Percentiles rank a stretch among this genome's conserved stretches.
Evolutionary conservation across 2,888 invertebrate species (phyloP).

Genomic region (Protula sp.): DNA sequence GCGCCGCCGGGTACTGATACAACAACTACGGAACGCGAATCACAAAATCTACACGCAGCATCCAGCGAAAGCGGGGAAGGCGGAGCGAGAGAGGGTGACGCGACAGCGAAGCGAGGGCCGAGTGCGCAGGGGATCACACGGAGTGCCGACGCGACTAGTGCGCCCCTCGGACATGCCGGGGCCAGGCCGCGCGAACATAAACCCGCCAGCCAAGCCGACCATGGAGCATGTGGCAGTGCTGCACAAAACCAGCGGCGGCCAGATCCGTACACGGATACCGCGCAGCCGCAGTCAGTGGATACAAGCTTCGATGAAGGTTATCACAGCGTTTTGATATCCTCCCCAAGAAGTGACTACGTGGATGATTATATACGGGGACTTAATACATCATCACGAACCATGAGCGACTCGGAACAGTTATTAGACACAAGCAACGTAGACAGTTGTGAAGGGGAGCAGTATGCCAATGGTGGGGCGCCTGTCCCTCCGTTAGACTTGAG

Average conservation of each 20-base stretch:
- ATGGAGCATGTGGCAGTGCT: background rate
- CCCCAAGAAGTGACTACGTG: background rate
- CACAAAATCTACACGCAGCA: no score
- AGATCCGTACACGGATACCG: background rate
- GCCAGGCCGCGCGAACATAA: no score
- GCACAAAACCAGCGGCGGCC: background rate
- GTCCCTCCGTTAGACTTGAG: background rate
- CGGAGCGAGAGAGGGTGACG: no score
- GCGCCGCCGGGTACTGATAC: no score
- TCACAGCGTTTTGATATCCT: background rate
- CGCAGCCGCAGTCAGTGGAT: background rate
- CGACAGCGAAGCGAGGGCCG: no score
- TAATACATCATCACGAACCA: background rate
- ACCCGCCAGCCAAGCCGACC: background rate
- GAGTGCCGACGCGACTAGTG: background rate
- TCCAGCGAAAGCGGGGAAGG: no score
- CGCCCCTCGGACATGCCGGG: background rate
- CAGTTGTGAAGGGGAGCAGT: no score
- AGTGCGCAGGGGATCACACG: background rate
- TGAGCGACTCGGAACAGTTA: background rate
- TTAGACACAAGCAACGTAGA: background rate
- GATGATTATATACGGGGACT: background rate
- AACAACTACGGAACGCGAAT: no score
- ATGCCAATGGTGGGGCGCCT: background rate
- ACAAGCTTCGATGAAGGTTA: constrained; percentile 1